Evolutionary conservation across 2,113 vertebrate species (phyloP).

Genomic region (Perca flavescens): DNA sequence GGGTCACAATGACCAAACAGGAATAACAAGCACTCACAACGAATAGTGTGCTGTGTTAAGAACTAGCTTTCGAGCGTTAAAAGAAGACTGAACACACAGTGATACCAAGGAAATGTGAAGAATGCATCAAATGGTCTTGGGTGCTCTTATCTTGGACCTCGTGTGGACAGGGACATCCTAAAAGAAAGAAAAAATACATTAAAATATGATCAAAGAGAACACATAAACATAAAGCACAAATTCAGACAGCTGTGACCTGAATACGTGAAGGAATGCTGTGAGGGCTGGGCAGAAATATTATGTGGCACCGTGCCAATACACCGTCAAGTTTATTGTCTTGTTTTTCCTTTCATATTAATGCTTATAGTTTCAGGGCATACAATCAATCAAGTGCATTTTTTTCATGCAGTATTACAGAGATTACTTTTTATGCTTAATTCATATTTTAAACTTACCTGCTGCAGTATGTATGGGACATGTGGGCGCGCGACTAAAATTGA

Average conservation of each 20-base stretch:
- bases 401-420: neutral
- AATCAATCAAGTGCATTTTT: neutral
- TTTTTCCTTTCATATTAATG: slow-evolving; percentile 16
- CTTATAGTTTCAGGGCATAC: neutral
- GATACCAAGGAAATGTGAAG: slow-evolving; percentile 71
- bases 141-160: slow-evolving; percentile 57
- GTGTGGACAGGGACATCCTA: slow-evolving; percentile 58
- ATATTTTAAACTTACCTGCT: neutral
- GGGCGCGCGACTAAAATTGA: neutral
- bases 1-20: slow-evolving; percentile 64
- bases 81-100: slow-evolving; percentile 24
- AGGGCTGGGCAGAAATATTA: slow-evolving; percentile 9
- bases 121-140: slow-evolving; percentile 75
- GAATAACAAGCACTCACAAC: slow-evolving; percentile 45
- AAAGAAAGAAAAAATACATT: slow-evolving; percentile 38
- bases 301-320: slow-evolving; percentile 19
- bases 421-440: neutral
- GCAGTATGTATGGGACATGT: neutral
- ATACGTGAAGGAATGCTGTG: slow-evolving; percentile 44
- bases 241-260: slow-evolving; percentile 48
- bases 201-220: slow-evolving; percentile 24
- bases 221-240: slow-evolving; percentile 33
- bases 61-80: slow-evolving; percentile 23
- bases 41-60: slow-evolving; percentile 58
- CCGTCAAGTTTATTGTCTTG: no score